A percentile compares a stretch with the other conserved stretches of the same genome.
phyloP scores from a whole-genome alignment of 2,888 invertebrate species.

The Deilephila porcellus region DNA sequence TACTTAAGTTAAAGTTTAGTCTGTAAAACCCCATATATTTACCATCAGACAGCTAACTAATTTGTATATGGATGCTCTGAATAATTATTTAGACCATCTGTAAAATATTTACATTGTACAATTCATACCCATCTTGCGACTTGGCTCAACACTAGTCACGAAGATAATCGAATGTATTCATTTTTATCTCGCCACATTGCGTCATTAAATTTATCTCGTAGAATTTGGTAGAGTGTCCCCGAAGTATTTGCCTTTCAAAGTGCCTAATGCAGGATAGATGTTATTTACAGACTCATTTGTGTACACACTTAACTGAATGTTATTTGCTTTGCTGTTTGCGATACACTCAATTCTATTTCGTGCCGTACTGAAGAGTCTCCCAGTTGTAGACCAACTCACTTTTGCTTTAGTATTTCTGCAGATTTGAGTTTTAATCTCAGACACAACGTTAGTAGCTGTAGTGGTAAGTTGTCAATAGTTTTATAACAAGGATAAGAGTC shows the following conservation, averaged over 20 bases:
- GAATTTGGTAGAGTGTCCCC: conserved; percentile 31
- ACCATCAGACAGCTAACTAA: too few relatives aligned
- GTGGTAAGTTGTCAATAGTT: too few relatives aligned
- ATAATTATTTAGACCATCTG: conserved; percentile 2
- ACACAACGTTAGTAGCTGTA: neutral
- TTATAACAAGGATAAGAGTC: too few relatives aligned
- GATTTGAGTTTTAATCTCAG: neutral
- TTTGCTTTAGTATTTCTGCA: neutral
- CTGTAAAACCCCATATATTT: too few relatives aligned
- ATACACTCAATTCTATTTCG: conserved; percentile 16
- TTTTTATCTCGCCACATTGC: conserved; percentile 37
- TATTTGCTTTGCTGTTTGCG: conserved; percentile 18
- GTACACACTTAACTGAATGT: conserved; percentile 12
- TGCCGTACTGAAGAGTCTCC: neutral
- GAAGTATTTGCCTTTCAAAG: conserved; percentile 29
- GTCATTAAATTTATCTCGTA: conserved; percentile 41
- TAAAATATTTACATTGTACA: neutral
- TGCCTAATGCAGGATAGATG: conserved; percentile 17
- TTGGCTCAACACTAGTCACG: conserved; percentile 1
- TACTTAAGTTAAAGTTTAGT: too few relatives aligned
- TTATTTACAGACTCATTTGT: conserved; percentile 19
- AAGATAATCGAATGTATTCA: conserved; percentile 41
- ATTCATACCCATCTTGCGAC: conserved; percentile 2
- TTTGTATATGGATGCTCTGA: neutral
- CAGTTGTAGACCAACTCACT: neutral